Conservation (phyloP, 2,888 invertebrate genomes). For the Hydrotaea cyrtoneurina region DNA sequence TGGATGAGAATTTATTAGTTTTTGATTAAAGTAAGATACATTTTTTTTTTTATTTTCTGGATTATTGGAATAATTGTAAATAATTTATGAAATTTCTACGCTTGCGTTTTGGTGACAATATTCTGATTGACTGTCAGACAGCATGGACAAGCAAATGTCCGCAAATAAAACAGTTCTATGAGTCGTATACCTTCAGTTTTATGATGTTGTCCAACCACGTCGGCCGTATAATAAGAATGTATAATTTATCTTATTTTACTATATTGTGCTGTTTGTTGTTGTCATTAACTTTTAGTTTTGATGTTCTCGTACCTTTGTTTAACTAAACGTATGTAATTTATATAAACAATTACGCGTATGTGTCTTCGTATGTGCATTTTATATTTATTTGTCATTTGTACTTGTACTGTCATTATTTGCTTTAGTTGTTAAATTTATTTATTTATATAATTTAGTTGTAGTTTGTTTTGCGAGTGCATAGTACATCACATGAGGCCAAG, state of each 20-base stretch:
- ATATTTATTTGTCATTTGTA: neutral
- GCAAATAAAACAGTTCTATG: neutral
- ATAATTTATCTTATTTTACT: neutral
- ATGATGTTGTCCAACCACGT: no score
- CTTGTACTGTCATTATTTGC: neutral
- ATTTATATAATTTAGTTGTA: conserved; percentile 13
- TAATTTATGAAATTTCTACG: no score
- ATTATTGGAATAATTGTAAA: no score
- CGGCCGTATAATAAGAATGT: neutral
- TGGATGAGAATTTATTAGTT: no score
- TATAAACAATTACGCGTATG: neutral
- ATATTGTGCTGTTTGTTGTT: neutral
- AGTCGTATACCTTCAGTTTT: neutral
- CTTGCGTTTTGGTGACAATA: no score
- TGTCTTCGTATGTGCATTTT: neutral
- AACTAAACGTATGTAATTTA: no score
- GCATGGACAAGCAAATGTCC: no score
- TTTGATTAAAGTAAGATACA: no score
- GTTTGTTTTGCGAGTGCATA: neutral
- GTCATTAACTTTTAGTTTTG: neutral
- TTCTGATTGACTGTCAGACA: no score
- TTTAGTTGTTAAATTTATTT: conserved; percentile 6
- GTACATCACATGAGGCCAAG: conserved; percentile 1
- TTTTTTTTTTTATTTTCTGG: no score
- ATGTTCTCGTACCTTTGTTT: no score